Evolutionary conservation across 2,888 invertebrate genomes (phyloP), one percentile per base, ranked within the genome.

Genomic region (Pristionchus fissidentatus): DNA sequence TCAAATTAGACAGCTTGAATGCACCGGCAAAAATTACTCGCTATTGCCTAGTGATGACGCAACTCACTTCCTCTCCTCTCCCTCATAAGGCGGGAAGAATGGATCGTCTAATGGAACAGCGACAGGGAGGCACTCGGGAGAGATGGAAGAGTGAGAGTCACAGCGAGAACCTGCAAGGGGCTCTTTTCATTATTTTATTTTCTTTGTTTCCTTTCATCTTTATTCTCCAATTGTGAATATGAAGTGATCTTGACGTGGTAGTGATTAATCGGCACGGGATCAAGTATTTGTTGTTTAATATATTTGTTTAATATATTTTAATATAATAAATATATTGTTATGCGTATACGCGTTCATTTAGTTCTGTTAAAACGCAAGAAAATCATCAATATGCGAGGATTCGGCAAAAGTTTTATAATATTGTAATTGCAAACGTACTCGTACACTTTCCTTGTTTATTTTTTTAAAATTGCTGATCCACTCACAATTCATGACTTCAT

Each of bases 61-160:
- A 3, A 62, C 75, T 32, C 19, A 79, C 79, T 79, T 79, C 26
- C 79, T 52, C 57, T 79, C 79, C 41, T 79, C 79, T 57, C 83
- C 83, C 22, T 73, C 73, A 19, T 55, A 83, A 0, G 96, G 95
- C n/a, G 94, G 94, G 92, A 96, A 97, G 93, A 95, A 96, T 85
- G 96, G 96, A 93, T 97, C 97, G 0, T 96, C 95, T 0, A 95
- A 93, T 0, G 97, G 97, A 0, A 97, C 95, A 0, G 95, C 95
- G 93, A 97, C 96, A 0, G 97, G 97, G 93, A 96, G 95, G 92
- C 97, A 97, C 92, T 97, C 97, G 0, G 96, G 96, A 92, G 97
- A 97, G 0, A 97, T 96, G 0, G 96, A 96, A 79, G 95, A 94
- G 0, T 95, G 94, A 0, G 97, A 96, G 91, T 97, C 96, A 92